Base-by-base conservation (phyloP, 2,113 vertebrate species). In the Coreoperca whiteheadi region DNA sequence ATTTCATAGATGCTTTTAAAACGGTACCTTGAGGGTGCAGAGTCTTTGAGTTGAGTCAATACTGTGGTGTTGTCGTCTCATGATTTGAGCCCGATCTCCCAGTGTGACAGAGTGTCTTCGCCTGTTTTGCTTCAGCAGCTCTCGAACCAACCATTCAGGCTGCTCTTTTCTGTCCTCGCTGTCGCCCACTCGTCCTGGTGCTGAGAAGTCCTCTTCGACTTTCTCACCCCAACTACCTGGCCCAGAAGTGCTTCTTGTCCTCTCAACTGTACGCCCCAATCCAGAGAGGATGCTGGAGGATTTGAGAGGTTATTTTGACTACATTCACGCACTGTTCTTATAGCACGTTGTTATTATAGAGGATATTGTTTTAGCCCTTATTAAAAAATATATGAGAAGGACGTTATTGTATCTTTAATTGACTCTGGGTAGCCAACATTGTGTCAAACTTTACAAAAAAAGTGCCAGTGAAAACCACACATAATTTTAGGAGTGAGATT, bases 241-340 rank as follows among this genome's bases (percentile, higher is more conserved):
- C 0, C 66, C 71, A 1, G 69, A 82, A 1, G 74, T 83, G 8
- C 66, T 88, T n/a, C 57, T 80, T 25, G 10, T 64, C 67, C 3
- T 20, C 25, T 41, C 56, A n/a, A 3, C 14, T 21, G 34, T 0
- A 30, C 75, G 64, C 20, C 67, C 79, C 37, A 60, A 32, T 43
- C 94, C 41, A 0, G 82, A 87, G 53, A 94, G 87, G 75, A 95
- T 82, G 86, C 96, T 96, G 83, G 43, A 78, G 25, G 60, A 82
- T 68, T 53, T 53, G 15, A 83, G 10, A 68, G 57, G 7, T 72
- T 15, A 48, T 28, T 61, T 28, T 46, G 6, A 41, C 75, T n/a
- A 79, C 50, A 65, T 72, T 7, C 8, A 28, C 8, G 12, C 46
- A 39, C 43, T 11, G 8, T 25, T 71, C 3, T 50, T 69, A 16